Base-by-base conservation (phyloP, 1,140 invertebrate genomes). In the Eueides isabella region DNA sequence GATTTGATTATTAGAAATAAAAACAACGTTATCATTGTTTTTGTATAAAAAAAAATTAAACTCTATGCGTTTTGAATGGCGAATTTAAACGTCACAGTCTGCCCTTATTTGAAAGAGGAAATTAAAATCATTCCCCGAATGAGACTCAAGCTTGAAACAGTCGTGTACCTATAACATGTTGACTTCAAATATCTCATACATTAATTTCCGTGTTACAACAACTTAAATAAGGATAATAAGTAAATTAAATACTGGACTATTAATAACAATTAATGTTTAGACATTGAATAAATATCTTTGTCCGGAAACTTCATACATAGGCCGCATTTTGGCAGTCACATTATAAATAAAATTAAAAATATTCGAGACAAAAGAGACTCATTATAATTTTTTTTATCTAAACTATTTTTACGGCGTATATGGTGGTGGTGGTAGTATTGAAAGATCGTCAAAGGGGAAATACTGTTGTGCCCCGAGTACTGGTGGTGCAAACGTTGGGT, bases 371-470 rank as follows among this genome's bases (percentile, higher is more conserved):
- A 55, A 55, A 55, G 48, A 55, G 48, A 55, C 41, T 48, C 41
- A 48, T 19, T 44, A 44, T 0, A 55, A 2, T 23, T 55, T 11
- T 2, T 55, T 23, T 23, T 23, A 55, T 55, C 19, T 55, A 55
- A 55, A 23, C 7, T 12, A 11, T 12, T 19, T 67, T 85, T 77
- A 94, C 67, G 94, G 94, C 1, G 94, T 92, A 72, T 94, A 94
- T 35, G 94, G 94, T 2, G 91, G 91, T 0, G 94, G 94, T 2
- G 94, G 93, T 63, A 94, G 74, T 72, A 87, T 86, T 64, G 87
- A 94, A 73, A 87, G 91, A 84, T 85, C 94, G 83, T 87, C 94
- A 80, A 89, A 94, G 70, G 87, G 93, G 77, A 85, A 93, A 80
- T 87, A 91, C 77, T 92, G 94, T 80, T 88, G 94, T 62, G 77